Evolutionary conservation across 2,113 vertebrate genomes (phyloP).

Genomic region (rat (Rattus norvegicus)): GRCr8 NC_086028.1:49651001-49651500

Average conservation of each 20-base stretch:
- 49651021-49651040: not conserved
- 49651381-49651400: not conserved
- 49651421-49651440: not conserved
- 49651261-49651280: conserved; percentile 72
- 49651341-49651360: conserved; percentile 38
- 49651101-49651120: not conserved
- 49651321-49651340: conserved; percentile 61
- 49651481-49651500: too few relatives aligned
- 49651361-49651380: conserved; percentile 8
- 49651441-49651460: not conserved
- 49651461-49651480: not conserved
- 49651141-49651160: conserved; percentile 28
- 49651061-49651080: conserved; percentile 40
- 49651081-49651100: not conserved
- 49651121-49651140: conserved; percentile 26
- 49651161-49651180: conserved; percentile 32
- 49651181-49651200: conserved; percentile 64
- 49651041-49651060: conserved; percentile 5
- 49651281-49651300: conserved; percentile 41
- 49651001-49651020: conserved; percentile 5
- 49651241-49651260: conserved; percentile 68
- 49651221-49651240: conserved; percentile 74
- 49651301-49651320: conserved; percentile 19
- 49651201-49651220: conserved; percentile 56
- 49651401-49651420: not conserved